Evolutionary conservation across 2,797 vertebrate genomes (phyloP), one percentile per base, ranked within the genome.

Genomic region (Poeciliopsis gracilis): DNA sequence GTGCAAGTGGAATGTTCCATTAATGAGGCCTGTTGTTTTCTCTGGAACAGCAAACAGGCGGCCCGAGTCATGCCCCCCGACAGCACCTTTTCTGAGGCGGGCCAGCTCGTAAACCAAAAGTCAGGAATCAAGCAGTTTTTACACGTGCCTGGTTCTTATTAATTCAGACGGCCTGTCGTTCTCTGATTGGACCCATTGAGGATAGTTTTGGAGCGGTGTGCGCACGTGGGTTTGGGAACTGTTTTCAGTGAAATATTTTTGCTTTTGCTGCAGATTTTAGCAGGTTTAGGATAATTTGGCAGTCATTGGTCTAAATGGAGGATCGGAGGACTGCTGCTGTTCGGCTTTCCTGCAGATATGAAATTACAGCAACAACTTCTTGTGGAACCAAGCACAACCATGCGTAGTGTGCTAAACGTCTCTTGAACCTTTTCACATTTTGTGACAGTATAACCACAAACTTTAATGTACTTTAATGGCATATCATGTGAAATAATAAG

Each of bases 1-100:
- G 79, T 92, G 88, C 87, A 82, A 84, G 86, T 90, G 86, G 91
- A 93, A 92, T 89, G 88, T 91, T 90, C 81, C 81, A 85, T 89
- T 93, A 91, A 93, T 88, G 83, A 88, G 61, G 76, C 49, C 53
- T 91, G 78, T 85, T 88, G 84, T 87, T 93, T 91, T 86, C 79
- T 84, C 79, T 23, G 4, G 82, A 85, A 87, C 81, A 76, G 70
- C 80, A 75, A 85, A 83, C 78, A 55, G 83, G 90, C 89, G 85
- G 79, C 88, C 72, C 46, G 66, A 83, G 73, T 80, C 49, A 18
- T 57, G 77, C 66, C 72, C 81, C 53, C 88, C 38, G 0, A 77
- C 79, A 85, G 74, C 82, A 75, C 77, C 76, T 83, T 81, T 76
- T 57, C 70, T 87, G 73, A 88, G 79, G 13, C 69, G 63, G 55